Conservation (phyloP, 2,113 vertebrate genomes). For the Silurus asotus region DNA sequence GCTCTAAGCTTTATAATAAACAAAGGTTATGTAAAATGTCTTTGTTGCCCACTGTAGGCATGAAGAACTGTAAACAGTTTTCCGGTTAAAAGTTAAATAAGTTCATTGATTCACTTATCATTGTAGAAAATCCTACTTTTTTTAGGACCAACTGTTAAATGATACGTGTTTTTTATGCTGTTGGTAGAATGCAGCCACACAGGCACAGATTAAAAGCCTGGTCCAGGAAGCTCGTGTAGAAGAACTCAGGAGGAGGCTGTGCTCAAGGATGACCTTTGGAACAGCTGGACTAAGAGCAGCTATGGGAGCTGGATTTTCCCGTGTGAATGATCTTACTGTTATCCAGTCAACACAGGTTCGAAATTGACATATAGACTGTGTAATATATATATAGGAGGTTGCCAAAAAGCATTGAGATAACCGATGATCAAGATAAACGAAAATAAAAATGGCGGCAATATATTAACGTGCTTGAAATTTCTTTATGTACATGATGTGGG, state of each 20-base stretch:
- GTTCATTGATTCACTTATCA: background rate
- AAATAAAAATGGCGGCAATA: too few relatives aligned
- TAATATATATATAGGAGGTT: too few relatives aligned
- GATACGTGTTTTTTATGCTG: background rate
- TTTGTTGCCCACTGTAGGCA: background rate
- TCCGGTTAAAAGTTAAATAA: background rate
- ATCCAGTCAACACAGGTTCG: slow-evolving; percentile 92
- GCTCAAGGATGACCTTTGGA: slow-evolving; percentile 85
- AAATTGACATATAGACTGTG: background rate
- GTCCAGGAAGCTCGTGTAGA: slow-evolving; percentile 69
- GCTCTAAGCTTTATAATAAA: background rate
- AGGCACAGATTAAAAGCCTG: slow-evolving; percentile 81
- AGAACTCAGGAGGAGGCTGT: slow-evolving; percentile 81
- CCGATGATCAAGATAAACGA: too few relatives aligned
- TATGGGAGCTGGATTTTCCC: slow-evolving; percentile 91
- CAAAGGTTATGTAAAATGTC: background rate
- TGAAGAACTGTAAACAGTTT: background rate
- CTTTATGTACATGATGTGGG: too few relatives aligned
- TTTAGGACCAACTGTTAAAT: background rate
- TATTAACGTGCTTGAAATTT: too few relatives aligned
- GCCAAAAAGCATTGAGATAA: too few relatives aligned
- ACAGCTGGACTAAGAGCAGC: slow-evolving; percentile 89
- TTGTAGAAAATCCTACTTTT: background rate
- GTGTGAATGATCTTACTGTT: slow-evolving; percentile 93
- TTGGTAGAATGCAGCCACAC: slow-evolving; percentile 82